Conservation (phyloP, 2,797 vertebrate genomes). For the Glyptemys insculpta region DNA sequence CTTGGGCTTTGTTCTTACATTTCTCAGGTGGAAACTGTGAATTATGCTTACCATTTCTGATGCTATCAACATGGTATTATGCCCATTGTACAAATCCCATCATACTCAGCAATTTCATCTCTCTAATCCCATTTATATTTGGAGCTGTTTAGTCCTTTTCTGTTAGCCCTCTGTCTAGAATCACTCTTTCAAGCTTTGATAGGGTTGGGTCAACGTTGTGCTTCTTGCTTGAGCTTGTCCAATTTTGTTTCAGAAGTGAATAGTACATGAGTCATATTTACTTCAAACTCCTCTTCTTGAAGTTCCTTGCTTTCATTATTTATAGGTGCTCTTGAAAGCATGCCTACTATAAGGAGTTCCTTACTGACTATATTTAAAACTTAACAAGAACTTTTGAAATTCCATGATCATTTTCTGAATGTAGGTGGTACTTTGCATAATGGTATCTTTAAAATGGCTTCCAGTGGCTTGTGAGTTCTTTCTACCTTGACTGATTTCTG, state of each 20-base stretch:
- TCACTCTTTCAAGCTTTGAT: background rate
- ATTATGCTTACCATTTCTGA: constrained; percentile 17
- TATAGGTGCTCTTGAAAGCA: background rate
- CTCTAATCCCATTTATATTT: constrained; percentile 5
- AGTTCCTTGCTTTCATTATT: background rate
- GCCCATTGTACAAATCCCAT: background rate
- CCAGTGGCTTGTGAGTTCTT: constrained; percentile 10
- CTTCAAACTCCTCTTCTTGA: constrained; percentile 24
- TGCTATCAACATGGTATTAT: background rate
- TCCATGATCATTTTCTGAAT: constrained; percentile 43
- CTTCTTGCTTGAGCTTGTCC: background rate
- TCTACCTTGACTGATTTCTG: constrained; percentile 21
- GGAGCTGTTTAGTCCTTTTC: background rate
- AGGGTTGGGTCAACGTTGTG: constrained; percentile 21
- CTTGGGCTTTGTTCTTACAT: constrained; percentile 19
- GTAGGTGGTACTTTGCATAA: constrained; percentile 30
- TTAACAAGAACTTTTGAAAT: constrained; percentile 44
- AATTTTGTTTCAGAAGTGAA: background rate
- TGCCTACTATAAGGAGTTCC: background rate
- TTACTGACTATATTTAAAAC: background rate
- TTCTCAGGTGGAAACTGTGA: background rate
- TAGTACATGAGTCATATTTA: constrained; percentile 24
- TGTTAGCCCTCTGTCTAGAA: constrained; percentile 13
- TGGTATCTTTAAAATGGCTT: constrained; percentile 30
- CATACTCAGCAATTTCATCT: background rate